Percentiles rank a stretch among this genome's conserved stretches.
Conservation (phyloP, 2,113 vertebrate genomes). For the Suncus etruscus region DNA sequence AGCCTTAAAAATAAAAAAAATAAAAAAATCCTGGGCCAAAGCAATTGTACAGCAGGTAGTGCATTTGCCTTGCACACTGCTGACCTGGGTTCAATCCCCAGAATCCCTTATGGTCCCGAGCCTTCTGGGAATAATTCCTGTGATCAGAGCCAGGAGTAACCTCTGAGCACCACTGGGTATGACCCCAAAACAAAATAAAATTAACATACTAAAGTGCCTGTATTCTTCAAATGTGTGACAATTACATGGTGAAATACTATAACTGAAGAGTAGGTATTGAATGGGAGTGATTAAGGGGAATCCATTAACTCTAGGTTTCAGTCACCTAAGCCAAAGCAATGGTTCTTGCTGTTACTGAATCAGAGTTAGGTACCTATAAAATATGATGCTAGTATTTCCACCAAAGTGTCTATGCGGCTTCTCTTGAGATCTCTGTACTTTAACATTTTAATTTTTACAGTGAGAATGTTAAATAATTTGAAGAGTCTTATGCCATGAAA, state of each 20-base stretch:
- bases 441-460: conserved; percentile 39
- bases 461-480: neutral
- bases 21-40: too few species aligned
- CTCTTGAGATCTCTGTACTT: conserved; percentile 13
- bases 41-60: too few species aligned
- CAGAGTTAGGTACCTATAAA: neutral
- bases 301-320: neutral
- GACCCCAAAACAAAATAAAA: too few species aligned
- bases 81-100: too few species aligned
- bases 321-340: conserved; percentile 3
- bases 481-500: conserved; percentile 23
- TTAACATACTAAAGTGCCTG: too few species aligned
- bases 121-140: too few species aligned
- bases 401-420: conserved; percentile 27
- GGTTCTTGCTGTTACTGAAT: neutral
- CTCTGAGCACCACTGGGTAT: too few species aligned
- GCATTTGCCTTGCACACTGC: too few species aligned
- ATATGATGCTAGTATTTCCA: neutral
- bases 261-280: neutral
- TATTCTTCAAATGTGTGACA: too few species aligned
- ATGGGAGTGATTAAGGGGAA: conserved; percentile 20
- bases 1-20: too few species aligned
- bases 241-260: neutral
- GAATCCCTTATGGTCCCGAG: too few species aligned
- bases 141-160: too few species aligned